Base-by-base conservation (phyloP, 2,113 vertebrate genomes). In the Muntiacus reevesi region DNA sequence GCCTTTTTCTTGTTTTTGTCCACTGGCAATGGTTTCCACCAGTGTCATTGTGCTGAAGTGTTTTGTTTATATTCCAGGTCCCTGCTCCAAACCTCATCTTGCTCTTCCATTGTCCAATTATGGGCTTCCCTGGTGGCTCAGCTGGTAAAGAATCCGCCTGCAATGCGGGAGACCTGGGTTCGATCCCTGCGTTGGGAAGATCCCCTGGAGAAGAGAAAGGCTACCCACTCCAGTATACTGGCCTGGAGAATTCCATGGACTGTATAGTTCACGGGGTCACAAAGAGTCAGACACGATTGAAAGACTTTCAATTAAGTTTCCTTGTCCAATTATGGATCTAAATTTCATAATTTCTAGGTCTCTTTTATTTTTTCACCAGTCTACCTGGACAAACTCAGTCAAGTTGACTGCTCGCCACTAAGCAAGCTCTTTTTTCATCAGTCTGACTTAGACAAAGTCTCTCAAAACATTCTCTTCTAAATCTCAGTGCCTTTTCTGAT, bases 401-500 rank as follows among this genome's bases (percentile, higher is more conserved):
- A 1, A 11, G 5, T 30, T 28, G 59, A 81, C 11, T 14, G 1
- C 33, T 28, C 5, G 27, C 6, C 54, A 25, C 0, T 10, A 2
- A 55, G 12, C 4, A 54, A 45, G 47, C 4, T 40, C n/a, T 2
- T 17, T 6, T 13, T 83, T 81, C 25, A 36, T 36, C 62, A 0
- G 5, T 6, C 5, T 36, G 19, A 40, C 33, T 14, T 71, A 57
- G 8, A 62, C 7, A 25, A 59, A 3, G 14, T n/a, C 40, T 45
- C 27, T 59, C 33, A 21, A 43, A 43, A n/a, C 25, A 16, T 23
- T 60, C 7, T 1, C 33, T 25, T 36, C 76, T 92, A 2, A 10
- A 6, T 40, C 10, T 45, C n/a, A 19, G 3, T n/a, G 27, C 4
- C 19, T 33, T 59, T n/a, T 5, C 6, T 10, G 7, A 17, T 86